Base-by-base conservation (phyloP, 2,797 vertebrate species). In the Nyctalus aviator region DNA sequence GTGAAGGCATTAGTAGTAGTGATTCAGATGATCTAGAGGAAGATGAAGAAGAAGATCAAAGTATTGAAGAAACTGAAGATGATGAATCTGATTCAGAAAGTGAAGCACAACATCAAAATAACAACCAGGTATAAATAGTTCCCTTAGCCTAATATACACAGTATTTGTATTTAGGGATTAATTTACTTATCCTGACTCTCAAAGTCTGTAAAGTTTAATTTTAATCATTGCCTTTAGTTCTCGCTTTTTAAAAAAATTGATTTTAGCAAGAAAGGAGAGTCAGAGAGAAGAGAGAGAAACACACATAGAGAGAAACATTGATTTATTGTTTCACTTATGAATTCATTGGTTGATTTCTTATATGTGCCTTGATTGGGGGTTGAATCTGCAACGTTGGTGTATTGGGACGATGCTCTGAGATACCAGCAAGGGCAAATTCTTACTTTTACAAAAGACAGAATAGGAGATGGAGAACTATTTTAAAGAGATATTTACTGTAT, bases 11-110 rank as follows among this genome's bases (percentile, higher is more conserved):
- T 77, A 99, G 98, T 95, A 99, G 99, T 95, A 99, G 99, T 94
- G 99, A 99, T 97, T 99, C 99, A 0, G 99, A 99, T 44, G 99
- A 99, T 95, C 97, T 99, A 66, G 99, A 99, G 27, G 99, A 99
- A 77, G 99, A 99, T 50, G 99, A 99, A 25, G 98, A 99, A 0
- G 98, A 98, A 92, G 99, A 99, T 97, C 99, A 98, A 97, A 99
- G 98, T 97, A 98, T 98, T 81, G 98, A 99, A 97, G 99, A 99
- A 87, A 98, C 99, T 73, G 99, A 99, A 97, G 98, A 98, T 91
- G 99, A 99, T 2, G 99, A 99, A 97, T 99, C 98, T 83, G 98
- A 99, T 97, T 99, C 98, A 3, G 99, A 99, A 97, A 98, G 97
- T 11, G 98, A 99, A 97, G 97, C 98, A 97, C 98, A 93, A 94